These are phyloP conservation scores for Chrysochloris asiatica DNA, from an alignment of 2,113 vertebrate genomes.

Conservation along the genomic window DNA sequence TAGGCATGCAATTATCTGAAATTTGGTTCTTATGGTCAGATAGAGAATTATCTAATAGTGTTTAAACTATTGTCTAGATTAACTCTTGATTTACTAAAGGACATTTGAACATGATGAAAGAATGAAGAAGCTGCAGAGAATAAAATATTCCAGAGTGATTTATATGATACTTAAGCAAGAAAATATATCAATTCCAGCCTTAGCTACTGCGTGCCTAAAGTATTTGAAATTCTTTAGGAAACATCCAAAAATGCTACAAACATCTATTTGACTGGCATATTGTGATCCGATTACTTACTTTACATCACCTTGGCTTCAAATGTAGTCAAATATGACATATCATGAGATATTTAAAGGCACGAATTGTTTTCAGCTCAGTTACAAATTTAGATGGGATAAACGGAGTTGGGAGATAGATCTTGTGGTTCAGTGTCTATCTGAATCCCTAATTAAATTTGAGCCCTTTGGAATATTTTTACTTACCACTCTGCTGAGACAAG, in stretches of 20 bases:
- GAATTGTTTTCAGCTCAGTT: conserved; percentile 71
- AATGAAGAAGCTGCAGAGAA: conserved; percentile 43
- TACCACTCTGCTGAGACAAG: conserved; percentile 62
- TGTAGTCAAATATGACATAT: conserved; percentile 52
- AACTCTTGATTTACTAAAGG: conserved; percentile 42
- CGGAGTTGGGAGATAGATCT: conserved; percentile 56
- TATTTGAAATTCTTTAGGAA: conserved; percentile 62
- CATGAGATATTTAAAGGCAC: conserved; percentile 72
- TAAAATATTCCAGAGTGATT: background rate
- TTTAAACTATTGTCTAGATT: conserved; percentile 26
- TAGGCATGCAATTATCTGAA: conserved; percentile 16
- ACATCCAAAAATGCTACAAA: background rate
- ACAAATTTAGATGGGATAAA: conserved; percentile 69
- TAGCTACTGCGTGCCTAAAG: background rate
- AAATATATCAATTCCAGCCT: conserved; percentile 11
- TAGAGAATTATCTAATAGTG: background rate
- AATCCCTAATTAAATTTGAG: conserved; percentile 57
- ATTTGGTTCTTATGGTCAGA: background rate
- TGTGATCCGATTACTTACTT: conserved; percentile 63
- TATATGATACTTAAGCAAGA: background rate
- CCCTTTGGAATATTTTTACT: conserved; percentile 61
- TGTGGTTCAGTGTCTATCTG: conserved; percentile 71
- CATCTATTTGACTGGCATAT: conserved; percentile 58
- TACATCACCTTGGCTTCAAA: conserved; percentile 60
- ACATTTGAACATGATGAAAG: background rate